Percentiles rank a stretch among this genome's conserved stretches.
phyloP scores from a whole-genome alignment of 2,113 vertebrate genomes.

The Mohoua ochrocephala region DNA sequence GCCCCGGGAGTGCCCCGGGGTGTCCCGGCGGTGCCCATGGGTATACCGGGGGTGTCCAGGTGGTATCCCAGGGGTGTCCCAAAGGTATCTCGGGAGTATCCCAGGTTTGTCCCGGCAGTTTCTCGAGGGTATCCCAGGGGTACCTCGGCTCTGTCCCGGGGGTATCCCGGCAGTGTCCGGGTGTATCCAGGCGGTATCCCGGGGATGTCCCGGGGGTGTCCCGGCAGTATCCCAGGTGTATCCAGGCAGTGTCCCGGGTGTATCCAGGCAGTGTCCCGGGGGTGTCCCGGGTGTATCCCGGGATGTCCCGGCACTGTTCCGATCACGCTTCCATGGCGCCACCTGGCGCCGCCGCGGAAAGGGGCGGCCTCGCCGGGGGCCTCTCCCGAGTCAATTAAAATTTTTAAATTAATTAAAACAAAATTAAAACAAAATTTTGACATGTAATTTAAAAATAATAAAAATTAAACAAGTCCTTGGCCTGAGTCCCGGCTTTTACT shows the following conservation, averaged over 20 bases:
- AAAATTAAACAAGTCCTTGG: neutral
- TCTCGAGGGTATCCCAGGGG: neutral
- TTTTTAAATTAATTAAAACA: neutral
- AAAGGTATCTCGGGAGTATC: too few species aligned
- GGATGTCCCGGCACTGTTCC: neutral
- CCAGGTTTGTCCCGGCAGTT: neutral
- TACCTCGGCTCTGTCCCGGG: neutral
- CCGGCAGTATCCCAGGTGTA: neutral
- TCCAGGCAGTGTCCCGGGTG: accelerated
- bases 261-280: too few species aligned
- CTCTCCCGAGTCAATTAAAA: neutral
- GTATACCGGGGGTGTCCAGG: too few species aligned
- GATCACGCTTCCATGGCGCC: neutral
- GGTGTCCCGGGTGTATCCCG: neutral
- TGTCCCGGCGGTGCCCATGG: neutral
- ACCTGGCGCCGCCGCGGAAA: neutral
- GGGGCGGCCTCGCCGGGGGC: neutral
- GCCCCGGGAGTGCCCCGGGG: neutral
- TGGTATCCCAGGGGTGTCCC: too few species aligned
- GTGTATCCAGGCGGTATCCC: neutral
- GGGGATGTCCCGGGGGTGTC: neutral
- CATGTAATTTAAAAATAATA: neutral
- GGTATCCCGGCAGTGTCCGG: neutral
- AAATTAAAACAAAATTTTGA: too few species aligned
- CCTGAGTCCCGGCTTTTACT: neutral